These are phyloP conservation scores for Dicentrarchus labrax DNA, from an alignment of 2,113 vertebrate genomes.

Conservation along the genomic window DNA sequence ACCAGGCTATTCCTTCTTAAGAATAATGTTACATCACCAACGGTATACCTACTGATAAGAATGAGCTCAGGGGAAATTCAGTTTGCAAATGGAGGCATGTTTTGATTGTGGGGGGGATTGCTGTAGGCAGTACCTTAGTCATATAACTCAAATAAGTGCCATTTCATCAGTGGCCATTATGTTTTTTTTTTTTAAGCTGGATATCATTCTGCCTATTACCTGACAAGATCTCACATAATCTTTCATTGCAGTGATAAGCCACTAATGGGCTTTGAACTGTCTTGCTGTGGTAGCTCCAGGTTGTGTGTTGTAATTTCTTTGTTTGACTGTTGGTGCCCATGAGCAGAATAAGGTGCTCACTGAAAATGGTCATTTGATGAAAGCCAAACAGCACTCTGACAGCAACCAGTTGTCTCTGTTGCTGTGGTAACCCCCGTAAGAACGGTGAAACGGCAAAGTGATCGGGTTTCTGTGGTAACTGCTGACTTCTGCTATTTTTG, in stretches of 20 bases:
- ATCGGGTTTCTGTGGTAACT: slow-evolving; percentile 82
- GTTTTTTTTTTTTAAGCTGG: slow-evolving; percentile 8
- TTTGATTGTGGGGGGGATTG: slow-evolving; percentile 19
- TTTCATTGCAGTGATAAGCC: slow-evolving; percentile 14
- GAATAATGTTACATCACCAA: slow-evolving; percentile 28
- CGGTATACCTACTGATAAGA: slow-evolving; percentile 1
- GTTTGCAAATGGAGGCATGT: slow-evolving; percentile 30
- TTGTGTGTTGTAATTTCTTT: slow-evolving; percentile 22
- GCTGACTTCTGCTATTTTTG: slow-evolving; percentile 80
- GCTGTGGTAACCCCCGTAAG: slow-evolving; percentile 82
- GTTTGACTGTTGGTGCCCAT: slow-evolving; percentile 6
- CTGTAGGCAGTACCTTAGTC: slow-evolving; percentile 21
- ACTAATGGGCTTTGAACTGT: slow-evolving; percentile 27
- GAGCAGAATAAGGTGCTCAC: slow-evolving; percentile 52
- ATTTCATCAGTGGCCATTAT: slow-evolving; percentile 40
- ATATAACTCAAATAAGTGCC: slow-evolving; percentile 27
- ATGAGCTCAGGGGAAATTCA: slow-evolving; percentile 17
- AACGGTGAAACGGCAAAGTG: slow-evolving; percentile 61
- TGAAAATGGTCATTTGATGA: slow-evolving; percentile 72
- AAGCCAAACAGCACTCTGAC: slow-evolving; percentile 70
- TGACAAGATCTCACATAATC: slow-evolving; percentile 21
- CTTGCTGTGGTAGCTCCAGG: slow-evolving; percentile 27
- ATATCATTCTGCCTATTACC: slow-evolving; percentile 13
- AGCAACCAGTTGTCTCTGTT: slow-evolving; percentile 85
- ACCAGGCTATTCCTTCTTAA: background rate